Evolutionary conservation across 2,113 vertebrate genomes (phyloP).

Genomic region (Phyllostomus discolor): DNA sequence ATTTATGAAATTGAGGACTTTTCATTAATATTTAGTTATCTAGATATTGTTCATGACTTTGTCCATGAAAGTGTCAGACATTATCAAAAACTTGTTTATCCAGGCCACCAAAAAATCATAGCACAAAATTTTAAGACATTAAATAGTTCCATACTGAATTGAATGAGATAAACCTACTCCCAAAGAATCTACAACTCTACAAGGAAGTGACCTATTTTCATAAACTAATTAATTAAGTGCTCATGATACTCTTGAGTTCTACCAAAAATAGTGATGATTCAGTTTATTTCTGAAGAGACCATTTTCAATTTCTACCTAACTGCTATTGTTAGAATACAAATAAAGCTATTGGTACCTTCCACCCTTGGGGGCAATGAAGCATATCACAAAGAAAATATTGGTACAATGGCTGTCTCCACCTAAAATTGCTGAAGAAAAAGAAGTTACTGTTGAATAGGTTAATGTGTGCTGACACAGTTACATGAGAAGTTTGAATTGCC

Average conservation of each 20-base stretch:
- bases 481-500: constrained; percentile 48
- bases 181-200: neutral
- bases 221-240: constrained; percentile 49
- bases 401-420: constrained; percentile 10
- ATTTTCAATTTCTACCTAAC: constrained; percentile 42
- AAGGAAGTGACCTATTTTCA: constrained; percentile 32
- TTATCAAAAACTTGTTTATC: neutral
- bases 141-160: neutral
- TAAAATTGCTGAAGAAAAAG: constrained; percentile 54
- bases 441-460: constrained; percentile 53
- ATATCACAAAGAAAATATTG: constrained; percentile 37
- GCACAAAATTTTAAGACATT: neutral
- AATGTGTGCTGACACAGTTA: constrained; percentile 52
- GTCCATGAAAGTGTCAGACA: neutral
- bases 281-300: constrained; percentile 11
- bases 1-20: neutral
- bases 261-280: constrained; percentile 53
- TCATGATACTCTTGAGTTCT: constrained; percentile 31
- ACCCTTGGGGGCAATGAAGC: neutral
- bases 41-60: neutral
- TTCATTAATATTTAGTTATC: neutral
- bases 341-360: neutral
- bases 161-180: constrained; percentile 27
- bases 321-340: constrained; percentile 22
- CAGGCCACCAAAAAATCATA: neutral